phyloP scores from a whole-genome alignment of 35 echinoderm and acorn worm species.

The Amphiura filiformis region DNA sequence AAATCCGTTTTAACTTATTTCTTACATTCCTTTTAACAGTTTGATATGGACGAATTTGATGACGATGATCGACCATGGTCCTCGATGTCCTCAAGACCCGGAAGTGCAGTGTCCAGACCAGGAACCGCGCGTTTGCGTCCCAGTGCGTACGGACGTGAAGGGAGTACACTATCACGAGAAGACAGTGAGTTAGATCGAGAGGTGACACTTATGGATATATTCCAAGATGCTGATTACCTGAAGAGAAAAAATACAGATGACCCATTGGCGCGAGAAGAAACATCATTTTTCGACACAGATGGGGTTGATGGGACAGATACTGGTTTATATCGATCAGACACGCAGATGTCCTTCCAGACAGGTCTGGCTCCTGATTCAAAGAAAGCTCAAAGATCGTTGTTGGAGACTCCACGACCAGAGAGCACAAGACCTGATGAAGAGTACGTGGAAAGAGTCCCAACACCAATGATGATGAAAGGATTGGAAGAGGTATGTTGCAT shows the following conservation, averaged over 20 bases:
- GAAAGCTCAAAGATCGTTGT: neutral
- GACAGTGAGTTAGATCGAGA: no score
- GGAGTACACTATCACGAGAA: neutral
- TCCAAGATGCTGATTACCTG: no score
- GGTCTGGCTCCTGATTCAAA: neutral
- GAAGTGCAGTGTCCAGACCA: constrained; percentile 22
- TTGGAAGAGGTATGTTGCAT: constrained; percentile 68
- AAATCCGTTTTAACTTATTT: neutral
- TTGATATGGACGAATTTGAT: neutral
- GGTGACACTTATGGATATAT: no score
- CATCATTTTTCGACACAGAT: neutral
- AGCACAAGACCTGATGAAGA: constrained; percentile 2
- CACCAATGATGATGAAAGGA: constrained; percentile 75
- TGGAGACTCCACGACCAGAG: constrained; percentile 12
- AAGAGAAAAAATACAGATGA: neutral
- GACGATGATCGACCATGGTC: constrained; percentile 20
- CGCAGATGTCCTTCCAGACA: neutral
- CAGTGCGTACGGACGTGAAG: constrained; percentile 9
- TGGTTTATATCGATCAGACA: neutral
- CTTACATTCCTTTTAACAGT: constrained; percentile 4
- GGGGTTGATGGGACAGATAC: neutral
- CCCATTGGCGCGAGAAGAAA: neutral
- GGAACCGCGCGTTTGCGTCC: constrained; percentile 20
- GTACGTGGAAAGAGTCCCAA: constrained; percentile 52
- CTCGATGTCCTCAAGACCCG: constrained; percentile 26